Base-by-base conservation (phyloP, 1,140 invertebrate species). In the Littorina saxatilis region DNA sequence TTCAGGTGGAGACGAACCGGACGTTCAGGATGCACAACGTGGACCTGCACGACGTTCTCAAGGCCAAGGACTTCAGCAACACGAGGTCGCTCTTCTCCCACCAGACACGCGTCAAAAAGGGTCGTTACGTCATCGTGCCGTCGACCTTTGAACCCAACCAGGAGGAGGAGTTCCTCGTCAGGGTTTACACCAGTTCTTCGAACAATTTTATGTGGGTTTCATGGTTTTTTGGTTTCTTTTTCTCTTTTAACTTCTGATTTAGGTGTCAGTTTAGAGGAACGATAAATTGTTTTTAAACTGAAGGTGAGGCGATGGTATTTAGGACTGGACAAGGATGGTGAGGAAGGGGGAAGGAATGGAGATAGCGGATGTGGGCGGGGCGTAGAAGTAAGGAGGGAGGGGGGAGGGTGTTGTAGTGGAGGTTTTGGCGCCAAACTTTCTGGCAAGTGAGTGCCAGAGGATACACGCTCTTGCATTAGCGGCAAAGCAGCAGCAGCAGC, bases 1-100 rank as follows among this genome's bases (percentile, higher is more conserved):
- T n/a, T n/a, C 84, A 94, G 94, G 94, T 95, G 23, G 95, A 95
- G 90, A 91, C 93, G 68, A 95, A 95, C 89, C 88, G 95, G n/a
- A 88, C 90, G 55, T 94, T 94, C 87, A 88, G 94, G 52, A 84
- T 95, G 37, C 94, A 95, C 88, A 91, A 92, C 66, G 82, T 93
- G 52, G 81, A 68, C 40, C 84, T 86, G 35, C 90, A 92, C 61
- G 89, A 92, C 72, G 89, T 90, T n/a, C 88, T 92, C 3, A 90
- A 87, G 39, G 93, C 91, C 13, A 93, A 93, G 29, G 92, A 93
- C 40, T 94, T 94, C 86, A 91, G 92, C n/a, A 92, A 93, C 86
- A 93, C 92, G 73, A 87, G 94, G 37, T 93, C 93, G 43, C 92
- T 95, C 27, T 94, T 94, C 84, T 90, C 93, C 55, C 86, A 88